Evolutionary conservation across 2,797 vertebrate genomes (phyloP).

Genomic region (Kryptopterus vitreolus): DNA sequence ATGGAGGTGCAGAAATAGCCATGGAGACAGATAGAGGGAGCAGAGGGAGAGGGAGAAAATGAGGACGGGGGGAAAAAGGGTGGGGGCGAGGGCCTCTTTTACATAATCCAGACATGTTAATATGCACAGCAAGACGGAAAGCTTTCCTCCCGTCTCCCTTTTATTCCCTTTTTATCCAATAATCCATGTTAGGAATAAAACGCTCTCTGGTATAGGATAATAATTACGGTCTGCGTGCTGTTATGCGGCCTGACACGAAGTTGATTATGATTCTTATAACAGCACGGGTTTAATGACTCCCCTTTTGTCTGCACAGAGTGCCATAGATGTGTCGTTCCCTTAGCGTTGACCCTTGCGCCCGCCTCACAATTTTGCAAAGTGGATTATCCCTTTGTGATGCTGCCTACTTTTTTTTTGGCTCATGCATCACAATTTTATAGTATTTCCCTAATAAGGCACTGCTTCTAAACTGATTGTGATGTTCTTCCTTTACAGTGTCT

Average conservation of each 20-base stretch:
- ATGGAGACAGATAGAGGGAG: neutral
- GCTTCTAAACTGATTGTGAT: neutral
- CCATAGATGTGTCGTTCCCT: neutral
- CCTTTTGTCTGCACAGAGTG: neutral
- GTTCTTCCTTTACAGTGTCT: neutral
- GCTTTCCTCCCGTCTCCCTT: neutral
- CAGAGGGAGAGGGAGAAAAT: conserved; percentile 10
- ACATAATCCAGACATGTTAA: conserved; percentile 19
- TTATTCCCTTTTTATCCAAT: neutral
- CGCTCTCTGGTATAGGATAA: neutral
- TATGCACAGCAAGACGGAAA: conserved; percentile 14
- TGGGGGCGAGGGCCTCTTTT: neutral
- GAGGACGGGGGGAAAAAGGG: conserved; percentile 12
- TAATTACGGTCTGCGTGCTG: neutral
- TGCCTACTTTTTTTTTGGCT: neutral
- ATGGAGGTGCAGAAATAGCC: conserved; percentile 22
- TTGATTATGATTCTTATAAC: neutral
- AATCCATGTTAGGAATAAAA: neutral
- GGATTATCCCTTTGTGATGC: neutral
- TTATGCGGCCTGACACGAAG: neutral
- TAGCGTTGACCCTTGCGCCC: neutral
- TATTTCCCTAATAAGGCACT: neutral
- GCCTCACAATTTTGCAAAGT: neutral
- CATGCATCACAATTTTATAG: neutral
- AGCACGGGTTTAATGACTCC: neutral